Percentiles rank a stretch among this genome's conserved stretches.
Conservation (phyloP, 2,797 vertebrate species). For the Synanceia verrucosa region DNA sequence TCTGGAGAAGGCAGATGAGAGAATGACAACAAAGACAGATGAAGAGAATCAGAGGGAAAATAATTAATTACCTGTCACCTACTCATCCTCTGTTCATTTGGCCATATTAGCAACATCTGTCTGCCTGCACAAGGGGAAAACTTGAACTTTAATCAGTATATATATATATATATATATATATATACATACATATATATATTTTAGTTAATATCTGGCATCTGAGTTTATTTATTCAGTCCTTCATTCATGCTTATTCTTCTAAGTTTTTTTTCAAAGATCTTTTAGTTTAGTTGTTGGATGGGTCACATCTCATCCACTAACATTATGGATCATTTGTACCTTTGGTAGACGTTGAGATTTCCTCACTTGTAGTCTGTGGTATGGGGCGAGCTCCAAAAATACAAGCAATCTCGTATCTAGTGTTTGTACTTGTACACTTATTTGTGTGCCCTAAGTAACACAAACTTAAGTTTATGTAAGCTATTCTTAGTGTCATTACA, state of each 20-base stretch:
- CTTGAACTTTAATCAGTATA: conserved; percentile 3
- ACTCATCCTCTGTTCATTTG: conserved; percentile 44
- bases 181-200: too few species aligned
- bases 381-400: too few species aligned
- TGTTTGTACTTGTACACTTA: neutral
- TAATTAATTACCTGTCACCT: conserved; percentile 59
- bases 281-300: too few species aligned
- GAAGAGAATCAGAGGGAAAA: conserved; percentile 36
- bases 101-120: conserved; percentile 54
- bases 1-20: conserved; percentile 39
- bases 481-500: neutral
- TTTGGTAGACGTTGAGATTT: too few species aligned
- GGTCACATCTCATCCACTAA: too few species aligned
- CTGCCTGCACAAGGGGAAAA: neutral
- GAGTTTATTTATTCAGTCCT: neutral
- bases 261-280: too few species aligned
- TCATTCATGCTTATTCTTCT: too few species aligned
- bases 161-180: neutral
- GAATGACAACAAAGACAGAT: conserved; percentile 46
- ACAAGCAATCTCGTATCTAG: neutral
- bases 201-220: too few species aligned
- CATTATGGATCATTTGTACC: too few species aligned
- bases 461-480: neutral
- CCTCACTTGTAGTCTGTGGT: too few species aligned
- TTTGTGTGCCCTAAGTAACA: neutral